These are phyloP conservation scores for Pantelozetes paolii DNA, from an alignment of 2,888 invertebrate species.

Conservation along the genomic window DNA sequence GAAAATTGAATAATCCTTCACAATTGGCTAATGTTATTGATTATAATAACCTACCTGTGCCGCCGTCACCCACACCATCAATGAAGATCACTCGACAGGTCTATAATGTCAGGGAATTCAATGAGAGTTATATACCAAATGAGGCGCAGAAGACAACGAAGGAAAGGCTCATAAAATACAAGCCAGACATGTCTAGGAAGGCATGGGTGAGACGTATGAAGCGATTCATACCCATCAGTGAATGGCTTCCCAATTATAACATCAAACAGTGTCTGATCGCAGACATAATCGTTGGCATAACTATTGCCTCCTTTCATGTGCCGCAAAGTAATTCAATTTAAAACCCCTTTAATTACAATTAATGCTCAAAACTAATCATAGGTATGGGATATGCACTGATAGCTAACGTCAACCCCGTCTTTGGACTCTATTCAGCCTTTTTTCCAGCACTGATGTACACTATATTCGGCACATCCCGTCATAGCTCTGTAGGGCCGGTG, in stretches of 20 bases:
- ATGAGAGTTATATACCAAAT: not conserved
- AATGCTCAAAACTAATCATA: constrained; percentile 23
- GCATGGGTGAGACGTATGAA: constrained; percentile 30
- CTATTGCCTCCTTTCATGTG: constrained; percentile 48
- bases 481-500: constrained; percentile 40
- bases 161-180: not conserved
- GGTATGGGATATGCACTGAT: constrained; percentile 44
- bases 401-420: constrained; percentile 42
- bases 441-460: constrained; percentile 42
- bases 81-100: not conserved
- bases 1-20: no score
- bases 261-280: constrained; percentile 46
- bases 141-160: not conserved
- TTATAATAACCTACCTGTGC: no score
- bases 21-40: no score
- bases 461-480: constrained; percentile 42
- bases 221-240: constrained; percentile 50
- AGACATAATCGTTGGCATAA: constrained; percentile 48
- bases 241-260: constrained; percentile 52
- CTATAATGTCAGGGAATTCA: constrained; percentile 11
- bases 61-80: not conserved
- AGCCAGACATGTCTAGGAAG: not conserved
- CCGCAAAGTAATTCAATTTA: constrained; percentile 47
- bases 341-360: not conserved
- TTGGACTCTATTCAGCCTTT: constrained; percentile 43